A percentile compares a stretch with the other conserved stretches of the same genome.
Evolutionary conservation across 2,113 vertebrate genomes (phyloP).

Genomic region (Herpetotheres cachinnans): DNA sequence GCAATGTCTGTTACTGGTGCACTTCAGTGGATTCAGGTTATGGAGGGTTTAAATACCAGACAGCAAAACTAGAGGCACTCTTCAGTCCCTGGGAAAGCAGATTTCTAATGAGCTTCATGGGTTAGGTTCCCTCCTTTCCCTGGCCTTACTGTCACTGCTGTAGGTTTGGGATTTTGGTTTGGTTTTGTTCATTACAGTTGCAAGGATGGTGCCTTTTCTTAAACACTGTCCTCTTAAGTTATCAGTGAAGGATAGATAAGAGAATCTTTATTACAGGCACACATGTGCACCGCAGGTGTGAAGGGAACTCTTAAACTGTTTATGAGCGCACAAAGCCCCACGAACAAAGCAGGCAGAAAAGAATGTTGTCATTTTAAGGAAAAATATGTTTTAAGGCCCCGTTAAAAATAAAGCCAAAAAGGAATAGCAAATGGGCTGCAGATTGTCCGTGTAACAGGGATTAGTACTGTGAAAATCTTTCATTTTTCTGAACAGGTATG

Average conservation of each 20-base stretch:
- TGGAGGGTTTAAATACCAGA: not conserved
- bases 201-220: not conserved
- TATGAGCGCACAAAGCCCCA: constrained; percentile 49
- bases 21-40: not conserved
- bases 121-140: not conserved
- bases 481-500: not conserved
- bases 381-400: constrained; percentile 61
- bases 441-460: not conserved
- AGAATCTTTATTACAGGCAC: not conserved
- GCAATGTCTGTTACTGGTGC: not conserved
- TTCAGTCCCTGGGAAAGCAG: not conserved
- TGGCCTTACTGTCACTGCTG: not conserved
- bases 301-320: constrained; percentile 56
- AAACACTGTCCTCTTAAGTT: not conserved
- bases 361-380: constrained; percentile 53
- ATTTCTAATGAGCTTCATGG: not conserved
- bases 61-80: not conserved
- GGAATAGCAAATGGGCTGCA: constrained; percentile 9
- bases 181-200: not conserved
- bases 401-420: constrained; percentile 53
- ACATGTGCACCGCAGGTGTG: constrained; percentile 55
- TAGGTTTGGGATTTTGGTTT: not conserved
- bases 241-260: constrained; percentile 1
- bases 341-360: constrained; percentile 46
- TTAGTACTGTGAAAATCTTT: not conserved